A percentile compares a stretch with the other conserved stretches of the same genome.
phyloP scores from a whole-genome alignment of 2,113 vertebrate genomes.

The Platycercus adscitus region DNA sequence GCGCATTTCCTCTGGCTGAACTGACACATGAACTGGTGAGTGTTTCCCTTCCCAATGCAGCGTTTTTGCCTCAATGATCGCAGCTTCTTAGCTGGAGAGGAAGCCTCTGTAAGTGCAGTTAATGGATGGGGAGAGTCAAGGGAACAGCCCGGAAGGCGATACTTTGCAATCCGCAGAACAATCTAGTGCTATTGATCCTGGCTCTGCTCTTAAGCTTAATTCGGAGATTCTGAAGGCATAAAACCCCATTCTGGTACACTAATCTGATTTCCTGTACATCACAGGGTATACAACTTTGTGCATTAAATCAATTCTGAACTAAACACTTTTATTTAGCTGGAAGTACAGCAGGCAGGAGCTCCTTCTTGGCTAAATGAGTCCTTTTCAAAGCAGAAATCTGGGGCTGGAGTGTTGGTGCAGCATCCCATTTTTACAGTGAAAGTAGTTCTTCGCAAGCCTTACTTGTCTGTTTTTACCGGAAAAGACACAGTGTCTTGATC shows the following conservation, averaged over 20 bases:
- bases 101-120: background rate
- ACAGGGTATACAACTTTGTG: background rate
- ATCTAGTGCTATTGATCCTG: background rate
- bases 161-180: background rate
- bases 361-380: accelerated
- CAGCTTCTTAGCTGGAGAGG: background rate
- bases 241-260: background rate
- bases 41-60: background rate
- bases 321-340: background rate
- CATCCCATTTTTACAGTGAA: background rate
- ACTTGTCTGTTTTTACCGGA: background rate
- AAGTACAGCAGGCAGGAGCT: background rate
- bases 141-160: accelerated
- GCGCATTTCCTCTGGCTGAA: background rate
- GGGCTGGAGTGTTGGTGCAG: background rate
- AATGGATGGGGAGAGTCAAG: accelerated
- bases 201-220: background rate
- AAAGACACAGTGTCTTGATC: background rate
- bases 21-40: background rate
- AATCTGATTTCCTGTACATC: background rate
- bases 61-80: background rate
- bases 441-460: background rate
- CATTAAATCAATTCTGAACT: background rate
- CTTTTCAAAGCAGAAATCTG: background rate
- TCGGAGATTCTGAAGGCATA: background rate